A percentile compares a stretch with the other conserved stretches of the same genome.
These are phyloP conservation scores for Apotomis turbidana DNA, from an alignment of 2,888 invertebrate species.

Conservation along the genomic window DNA sequence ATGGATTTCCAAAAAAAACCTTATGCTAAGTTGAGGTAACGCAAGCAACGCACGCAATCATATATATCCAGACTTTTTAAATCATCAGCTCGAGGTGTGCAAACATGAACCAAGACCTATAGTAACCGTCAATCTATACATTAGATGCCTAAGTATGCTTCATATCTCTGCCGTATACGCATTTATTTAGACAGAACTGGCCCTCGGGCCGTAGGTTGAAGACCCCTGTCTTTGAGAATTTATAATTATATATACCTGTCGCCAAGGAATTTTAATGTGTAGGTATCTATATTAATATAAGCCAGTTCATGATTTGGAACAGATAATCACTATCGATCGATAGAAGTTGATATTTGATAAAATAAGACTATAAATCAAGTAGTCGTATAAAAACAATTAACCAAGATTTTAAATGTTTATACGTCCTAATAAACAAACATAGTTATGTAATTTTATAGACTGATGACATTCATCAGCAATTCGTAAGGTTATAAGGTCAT, in stretches of 20 bases:
- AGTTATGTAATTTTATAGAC: background rate
- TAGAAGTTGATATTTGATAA: no score
- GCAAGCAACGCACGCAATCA: no score
- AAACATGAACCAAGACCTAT: no score
- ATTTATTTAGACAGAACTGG: background rate
- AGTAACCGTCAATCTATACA: background rate
- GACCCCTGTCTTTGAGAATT: background rate
- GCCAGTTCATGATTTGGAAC: background rate
- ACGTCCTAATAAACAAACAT: background rate
- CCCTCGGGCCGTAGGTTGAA: background rate
- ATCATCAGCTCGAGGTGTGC: no score
- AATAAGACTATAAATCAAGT: no score
- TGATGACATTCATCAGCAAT: no score
- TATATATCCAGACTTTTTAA: no score
- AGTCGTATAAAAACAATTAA: no score
- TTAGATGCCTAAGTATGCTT: background rate
- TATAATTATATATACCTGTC: background rate
- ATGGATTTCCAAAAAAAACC: no score
- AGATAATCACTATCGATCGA: background rate
- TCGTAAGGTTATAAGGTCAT: no score
- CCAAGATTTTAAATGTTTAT: background rate
- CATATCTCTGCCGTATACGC: background rate
- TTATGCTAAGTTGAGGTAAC: no score
- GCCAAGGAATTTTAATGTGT: background rate
- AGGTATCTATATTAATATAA: background rate